A percentile compares a stretch with the other conserved stretches of the same genome.
phyloP scores from a whole-genome alignment of 2,888 invertebrate species.

The Campoplex capitator region DNA sequence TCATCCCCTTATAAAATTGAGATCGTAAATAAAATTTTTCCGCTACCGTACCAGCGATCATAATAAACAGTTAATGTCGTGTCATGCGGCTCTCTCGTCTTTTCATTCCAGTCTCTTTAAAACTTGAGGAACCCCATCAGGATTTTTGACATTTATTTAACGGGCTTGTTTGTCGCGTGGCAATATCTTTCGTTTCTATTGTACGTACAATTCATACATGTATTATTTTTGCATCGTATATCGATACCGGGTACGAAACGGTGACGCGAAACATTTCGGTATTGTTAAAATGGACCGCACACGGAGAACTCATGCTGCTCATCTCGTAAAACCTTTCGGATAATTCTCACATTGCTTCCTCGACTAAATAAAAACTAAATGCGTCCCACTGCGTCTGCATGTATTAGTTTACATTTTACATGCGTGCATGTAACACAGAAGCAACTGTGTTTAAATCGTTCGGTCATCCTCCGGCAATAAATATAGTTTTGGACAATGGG shows the following conservation, averaged over 20 bases:
- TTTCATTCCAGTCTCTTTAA: background rate
- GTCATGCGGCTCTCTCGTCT: slow-evolving; percentile 28
- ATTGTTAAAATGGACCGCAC: slow-evolving; percentile 73
- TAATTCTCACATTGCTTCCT: slow-evolving; percentile 26
- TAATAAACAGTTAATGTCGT: slow-evolving; percentile 17
- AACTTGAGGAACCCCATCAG: slow-evolving; percentile 2
- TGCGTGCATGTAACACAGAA: slow-evolving; percentile 30
- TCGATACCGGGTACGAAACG: slow-evolving; percentile 50
- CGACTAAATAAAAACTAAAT: slow-evolving; percentile 35
- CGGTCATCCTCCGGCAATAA: slow-evolving; percentile 83
- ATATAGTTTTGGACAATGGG: slow-evolving; percentile 76
- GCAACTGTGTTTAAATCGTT: slow-evolving; percentile 80
- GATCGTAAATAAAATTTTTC: slow-evolving; percentile 45
- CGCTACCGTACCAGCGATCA: slow-evolving; percentile 2
- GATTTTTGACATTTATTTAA: slow-evolving; percentile 19
- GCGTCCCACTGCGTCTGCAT: background rate
- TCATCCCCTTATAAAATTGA: slow-evolving; percentile 25
- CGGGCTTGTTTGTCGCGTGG: slow-evolving; percentile 24
- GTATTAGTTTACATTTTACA: background rate
- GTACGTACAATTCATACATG: background rate
- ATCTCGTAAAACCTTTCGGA: slow-evolving; percentile 28
- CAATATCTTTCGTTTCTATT: background rate
- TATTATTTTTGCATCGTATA: slow-evolving; percentile 22
- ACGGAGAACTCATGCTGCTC: slow-evolving; percentile 55
- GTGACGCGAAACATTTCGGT: slow-evolving; percentile 48